Conservation (phyloP, 1,140 invertebrate genomes). For the Drosophila tani region DNA sequence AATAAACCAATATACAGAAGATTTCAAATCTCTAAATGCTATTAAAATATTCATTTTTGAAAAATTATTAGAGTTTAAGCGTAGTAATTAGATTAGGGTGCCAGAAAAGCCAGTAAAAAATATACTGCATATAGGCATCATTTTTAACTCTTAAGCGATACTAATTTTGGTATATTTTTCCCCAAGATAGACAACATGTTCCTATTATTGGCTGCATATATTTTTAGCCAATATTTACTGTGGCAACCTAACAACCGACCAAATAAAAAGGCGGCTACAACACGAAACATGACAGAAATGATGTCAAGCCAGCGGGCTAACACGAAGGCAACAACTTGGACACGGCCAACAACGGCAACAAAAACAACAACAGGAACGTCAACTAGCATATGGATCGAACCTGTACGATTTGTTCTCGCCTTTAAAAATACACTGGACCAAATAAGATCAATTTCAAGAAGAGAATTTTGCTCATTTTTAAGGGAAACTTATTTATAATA, state of each 20-base stretch:
- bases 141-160: background rate
- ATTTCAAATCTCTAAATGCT: background rate
- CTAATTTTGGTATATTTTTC: background rate
- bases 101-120: too few species aligned
- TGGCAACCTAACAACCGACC: slow-evolving; percentile 33
- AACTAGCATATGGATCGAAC: slow-evolving; percentile 47
- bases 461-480: too few species aligned
- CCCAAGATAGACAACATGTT: background rate
- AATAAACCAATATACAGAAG: background rate
- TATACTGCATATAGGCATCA: too few species aligned
- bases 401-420: slow-evolving; percentile 35
- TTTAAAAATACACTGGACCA: slow-evolving; percentile 3
- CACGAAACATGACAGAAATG: slow-evolving; percentile 75
- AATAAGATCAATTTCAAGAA: background rate
- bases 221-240: slow-evolving; percentile 21
- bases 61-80: too few species aligned
- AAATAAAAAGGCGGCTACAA: slow-evolving; percentile 46
- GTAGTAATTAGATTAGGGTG: too few species aligned
- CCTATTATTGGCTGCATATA: background rate
- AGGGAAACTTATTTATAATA: too few species aligned
- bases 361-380: slow-evolving; percentile 46
- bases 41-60: too few species aligned
- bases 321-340: slow-evolving; percentile 41
- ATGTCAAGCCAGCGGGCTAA: slow-evolving; percentile 75
- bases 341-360: slow-evolving; percentile 26